These are phyloP conservation scores for Dolomedes plantarius DNA, from an alignment of 2,888 invertebrate species.

Conservation along the genomic window DNA sequence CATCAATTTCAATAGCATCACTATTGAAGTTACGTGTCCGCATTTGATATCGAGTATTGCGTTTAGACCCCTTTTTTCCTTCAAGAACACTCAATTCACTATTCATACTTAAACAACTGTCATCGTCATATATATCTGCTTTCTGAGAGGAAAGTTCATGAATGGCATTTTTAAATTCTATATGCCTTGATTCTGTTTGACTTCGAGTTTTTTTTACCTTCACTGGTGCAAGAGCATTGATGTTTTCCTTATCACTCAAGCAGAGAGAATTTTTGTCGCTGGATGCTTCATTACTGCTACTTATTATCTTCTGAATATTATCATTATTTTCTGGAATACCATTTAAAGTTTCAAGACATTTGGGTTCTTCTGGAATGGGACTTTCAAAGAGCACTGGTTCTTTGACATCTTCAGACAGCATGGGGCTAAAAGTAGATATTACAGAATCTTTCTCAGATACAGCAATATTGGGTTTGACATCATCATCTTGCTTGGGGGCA, in stretches of 20 bases:
- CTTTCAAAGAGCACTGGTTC: background rate
- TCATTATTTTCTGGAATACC: slow-evolving; percentile 37
- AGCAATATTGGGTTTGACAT: background rate
- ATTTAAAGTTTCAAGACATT: slow-evolving; percentile 35
- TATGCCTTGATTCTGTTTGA: slow-evolving; percentile 23
- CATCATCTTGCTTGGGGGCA: slow-evolving; percentile 15
- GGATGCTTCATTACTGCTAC: slow-evolving; percentile 23
- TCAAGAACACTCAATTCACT: slow-evolving; percentile 34
- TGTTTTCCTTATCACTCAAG: slow-evolving; percentile 65
- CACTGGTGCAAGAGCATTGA: slow-evolving; percentile 41
- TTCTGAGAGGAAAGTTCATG: slow-evolving; percentile 31
- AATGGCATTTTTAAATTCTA: slow-evolving; percentile 47
- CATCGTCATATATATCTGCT: slow-evolving; percentile 38
- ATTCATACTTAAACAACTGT: slow-evolving; percentile 12
- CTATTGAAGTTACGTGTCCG: slow-evolving; percentile 29
- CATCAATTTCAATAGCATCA: slow-evolving; percentile 26
- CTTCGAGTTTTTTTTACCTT: slow-evolving; percentile 46
- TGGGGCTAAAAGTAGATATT: background rate
- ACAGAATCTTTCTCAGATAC: background rate
- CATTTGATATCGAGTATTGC: slow-evolving; percentile 52
- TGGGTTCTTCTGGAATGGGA: slow-evolving; percentile 1
- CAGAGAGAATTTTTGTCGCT: slow-evolving; percentile 54
- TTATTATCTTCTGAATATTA: slow-evolving; percentile 28
- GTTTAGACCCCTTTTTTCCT: slow-evolving; percentile 26
- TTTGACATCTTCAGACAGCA: background rate